These are phyloP conservation scores for Phoebastria nigripes DNA, from an alignment of 2,797 vertebrate genomes.

Conservation along the genomic window DNA sequence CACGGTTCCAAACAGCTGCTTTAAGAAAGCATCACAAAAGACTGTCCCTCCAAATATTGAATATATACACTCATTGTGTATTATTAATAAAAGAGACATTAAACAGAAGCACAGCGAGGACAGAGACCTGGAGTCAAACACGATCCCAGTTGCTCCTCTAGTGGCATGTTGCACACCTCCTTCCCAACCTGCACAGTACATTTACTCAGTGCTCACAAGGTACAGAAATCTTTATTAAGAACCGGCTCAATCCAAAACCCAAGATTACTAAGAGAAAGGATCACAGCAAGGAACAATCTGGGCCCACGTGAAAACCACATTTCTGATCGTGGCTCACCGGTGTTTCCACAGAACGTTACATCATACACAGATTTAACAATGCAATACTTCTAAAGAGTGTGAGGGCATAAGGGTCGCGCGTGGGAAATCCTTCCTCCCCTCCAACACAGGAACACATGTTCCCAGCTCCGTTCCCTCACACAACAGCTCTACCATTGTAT, in stretches of 20 bases:
- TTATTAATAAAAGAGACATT: not conserved
- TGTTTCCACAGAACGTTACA: not conserved
- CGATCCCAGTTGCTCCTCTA: accelerated
- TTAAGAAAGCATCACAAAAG: not conserved
- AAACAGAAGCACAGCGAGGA: not conserved
- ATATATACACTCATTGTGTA: not conserved
- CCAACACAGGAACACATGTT: not conserved
- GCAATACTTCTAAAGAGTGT: not conserved
- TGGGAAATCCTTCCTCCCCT: not conserved
- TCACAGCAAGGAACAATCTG: not conserved
- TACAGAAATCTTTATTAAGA: not conserved
- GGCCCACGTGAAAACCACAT: accelerated
- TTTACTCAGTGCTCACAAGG: not conserved
- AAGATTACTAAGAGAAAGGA: not conserved
- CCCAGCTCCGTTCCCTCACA: not conserved
- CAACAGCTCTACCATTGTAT: not conserved
- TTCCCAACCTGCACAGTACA: not conserved
- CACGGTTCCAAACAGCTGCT: not conserved
- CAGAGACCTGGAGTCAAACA: not conserved
- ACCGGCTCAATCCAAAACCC: not conserved
- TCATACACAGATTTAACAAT: not conserved
- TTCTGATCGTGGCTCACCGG: not conserved
- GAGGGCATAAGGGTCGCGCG: accelerated
- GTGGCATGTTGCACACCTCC: not conserved
- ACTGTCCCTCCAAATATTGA: not conserved